Percentiles rank a stretch among this genome's conserved stretches.
Conservation (phyloP, 2,888 invertebrate genomes). For the Drosophila eohydei region DNA sequence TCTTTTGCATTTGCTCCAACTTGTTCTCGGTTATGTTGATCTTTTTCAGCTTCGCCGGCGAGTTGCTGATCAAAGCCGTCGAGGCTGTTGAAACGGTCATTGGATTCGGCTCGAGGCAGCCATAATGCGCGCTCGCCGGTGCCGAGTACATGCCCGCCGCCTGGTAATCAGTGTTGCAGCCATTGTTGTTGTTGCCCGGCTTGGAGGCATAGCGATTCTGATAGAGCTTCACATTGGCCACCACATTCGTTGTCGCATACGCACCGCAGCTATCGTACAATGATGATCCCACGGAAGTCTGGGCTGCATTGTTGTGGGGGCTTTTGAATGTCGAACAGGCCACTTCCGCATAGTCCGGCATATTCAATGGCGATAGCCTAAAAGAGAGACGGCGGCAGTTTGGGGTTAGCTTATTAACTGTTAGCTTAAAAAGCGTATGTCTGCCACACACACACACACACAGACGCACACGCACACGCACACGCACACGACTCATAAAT, state of each 20-base stretch:
- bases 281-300: conserved; percentile 66
- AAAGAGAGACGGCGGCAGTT: neutral
- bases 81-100: conserved; percentile 83
- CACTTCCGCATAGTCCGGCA: conserved; percentile 85
- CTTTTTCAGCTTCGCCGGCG: conserved; percentile 78
- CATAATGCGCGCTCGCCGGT: conserved; percentile 84
- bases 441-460: conserved; percentile 27
- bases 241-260: conserved; percentile 85
- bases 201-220: conserved; percentile 83
- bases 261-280: conserved; percentile 85
- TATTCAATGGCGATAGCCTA: conserved; percentile 85
- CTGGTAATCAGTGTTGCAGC: conserved; percentile 76
- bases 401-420: conserved; percentile 39
- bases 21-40: conserved; percentile 85
- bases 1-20: conserved; percentile 56
- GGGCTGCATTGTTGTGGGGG: conserved; percentile 71
- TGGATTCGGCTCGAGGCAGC: conserved; percentile 73
- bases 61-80: conserved; percentile 67
- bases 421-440: conserved; percentile 57
- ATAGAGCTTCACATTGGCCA: conserved; percentile 85
- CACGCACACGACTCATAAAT: conserved; percentile 63
- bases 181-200: conserved; percentile 59
- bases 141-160: conserved; percentile 84
- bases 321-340: conserved; percentile 85
- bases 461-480: conserved; percentile 3